Evolutionary conservation across 1,140 invertebrate genomes (phyloP), one percentile per base, ranked within the genome.

Genomic region (Rhagoletis zephyria): DNA sequence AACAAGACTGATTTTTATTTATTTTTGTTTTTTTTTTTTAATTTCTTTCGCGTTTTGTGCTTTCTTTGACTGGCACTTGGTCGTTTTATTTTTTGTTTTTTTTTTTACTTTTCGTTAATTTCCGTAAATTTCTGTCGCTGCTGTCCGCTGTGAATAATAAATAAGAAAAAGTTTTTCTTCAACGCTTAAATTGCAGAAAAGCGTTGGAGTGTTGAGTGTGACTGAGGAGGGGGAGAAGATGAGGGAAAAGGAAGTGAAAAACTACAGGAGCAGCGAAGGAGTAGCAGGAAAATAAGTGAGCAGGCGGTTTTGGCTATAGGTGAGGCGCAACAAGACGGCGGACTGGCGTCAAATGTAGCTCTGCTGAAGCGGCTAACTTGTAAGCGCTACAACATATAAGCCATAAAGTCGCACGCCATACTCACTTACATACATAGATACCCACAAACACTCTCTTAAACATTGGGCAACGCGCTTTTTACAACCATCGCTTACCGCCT

Each of bases 131-230:
- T 45, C 51, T 85, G 40, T 61, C 42, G 14, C 14, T 63, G 51
- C 85, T 85, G 59, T 40, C 40, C 42, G 74, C 74, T 51, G 48
- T 89, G 90, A 91, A 91, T 91, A 91, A 91, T 91, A 91, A 91
- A 91, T 91, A 91, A 91, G 90, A 91, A 91, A 91, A 91, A 91
- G 90, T 91, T 90, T 91, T 91, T 89, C 90, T 91, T 90, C 89
- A 88, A 90, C 90, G 89, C 88, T 88, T 88, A 74, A 81, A 81
- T 81, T 81, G 74, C 74, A 81, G 74, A 48, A 30, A 40, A 48
- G 67, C 67, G n/a, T 42, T 4, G 7, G 16, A 4, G 10, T 12
- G 61, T 1, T 63, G 61, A 12, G 10, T 2, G 64, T 0, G 30
- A 1, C 64, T 67, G 30, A 67, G 3, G 30, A 63, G 12, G 0